Evolutionary conservation across 2,888 invertebrate species (phyloP).

Genomic region (Leptopilina myrica): DNA sequence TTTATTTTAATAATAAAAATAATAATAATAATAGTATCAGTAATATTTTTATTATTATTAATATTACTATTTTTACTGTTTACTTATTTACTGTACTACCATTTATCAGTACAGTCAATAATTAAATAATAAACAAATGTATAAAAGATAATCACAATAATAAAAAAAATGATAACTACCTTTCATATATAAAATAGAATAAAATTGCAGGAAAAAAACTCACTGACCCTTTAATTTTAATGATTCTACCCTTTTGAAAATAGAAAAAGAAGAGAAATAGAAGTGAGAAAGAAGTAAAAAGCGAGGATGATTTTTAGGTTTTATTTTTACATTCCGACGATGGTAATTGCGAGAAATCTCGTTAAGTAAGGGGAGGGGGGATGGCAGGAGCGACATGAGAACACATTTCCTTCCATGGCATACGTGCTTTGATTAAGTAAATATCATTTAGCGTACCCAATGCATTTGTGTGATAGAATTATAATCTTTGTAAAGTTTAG

Average conservation of each 20-base stretch:
- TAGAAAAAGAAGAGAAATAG: background rate
- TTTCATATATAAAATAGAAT: too few species aligned
- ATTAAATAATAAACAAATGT: background rate
- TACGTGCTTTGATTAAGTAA: conserved; percentile 33
- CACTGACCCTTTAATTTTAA: conserved; percentile 11
- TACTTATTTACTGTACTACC: background rate
- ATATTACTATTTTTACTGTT: too few species aligned
- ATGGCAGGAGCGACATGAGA: conserved; percentile 27
- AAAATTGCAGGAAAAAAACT: background rate
- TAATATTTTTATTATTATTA: too few species aligned
- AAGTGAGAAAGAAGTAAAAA: conserved; percentile 20
- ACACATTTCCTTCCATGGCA: conserved; percentile 35
- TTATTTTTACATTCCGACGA: conserved; percentile 41
- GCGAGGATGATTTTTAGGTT: conserved; percentile 37
- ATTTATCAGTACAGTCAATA: background rate
- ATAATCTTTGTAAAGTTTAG: conserved; percentile 19
- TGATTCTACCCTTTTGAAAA: background rate
- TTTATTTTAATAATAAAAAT: too few species aligned
- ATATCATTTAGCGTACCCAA: conserved; percentile 5
- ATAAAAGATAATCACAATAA: background rate
- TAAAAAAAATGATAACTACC: background rate
- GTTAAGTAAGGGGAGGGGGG: background rate
- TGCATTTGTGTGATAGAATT: conserved; percentile 22
- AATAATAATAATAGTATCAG: too few species aligned
- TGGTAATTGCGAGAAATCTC: conserved; percentile 17